phyloP scores from a whole-genome alignment of 2,888 invertebrate species.

The Taenaris catops region DNA sequence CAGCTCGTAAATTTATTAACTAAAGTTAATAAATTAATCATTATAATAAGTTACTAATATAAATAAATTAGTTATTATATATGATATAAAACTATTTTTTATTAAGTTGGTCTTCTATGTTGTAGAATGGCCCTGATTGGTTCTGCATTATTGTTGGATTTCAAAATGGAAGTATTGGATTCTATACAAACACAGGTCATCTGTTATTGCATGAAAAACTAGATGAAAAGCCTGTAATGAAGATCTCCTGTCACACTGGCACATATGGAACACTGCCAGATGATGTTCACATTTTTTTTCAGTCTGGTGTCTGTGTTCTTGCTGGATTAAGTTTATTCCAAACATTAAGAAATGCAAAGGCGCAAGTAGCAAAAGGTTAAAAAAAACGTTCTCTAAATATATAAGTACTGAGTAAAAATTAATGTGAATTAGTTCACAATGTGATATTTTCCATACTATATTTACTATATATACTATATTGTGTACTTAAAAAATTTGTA shows the following conservation, averaged over 20 bases:
- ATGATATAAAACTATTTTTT: background rate
- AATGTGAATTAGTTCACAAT: too few species aligned
- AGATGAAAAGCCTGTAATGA: conserved; percentile 89
- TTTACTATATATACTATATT: too few species aligned
- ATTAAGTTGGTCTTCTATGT: too few species aligned
- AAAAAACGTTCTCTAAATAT: too few species aligned
- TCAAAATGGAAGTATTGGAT: conserved; percentile 89
- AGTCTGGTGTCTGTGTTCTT: conserved; percentile 85
- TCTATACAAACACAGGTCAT: conserved; percentile 93
- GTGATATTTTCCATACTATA: too few species aligned
- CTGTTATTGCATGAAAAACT: conserved; percentile 90
- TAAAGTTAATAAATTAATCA: too few species aligned
- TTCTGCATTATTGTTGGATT: conserved; percentile 94
- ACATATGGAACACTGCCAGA: conserved; percentile 75
- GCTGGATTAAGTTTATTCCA: conserved; percentile 90
- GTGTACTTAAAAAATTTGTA: too few species aligned
- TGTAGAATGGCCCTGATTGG: conserved; percentile 91
- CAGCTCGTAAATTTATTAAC: too few species aligned
- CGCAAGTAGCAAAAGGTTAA: conserved; percentile 90
- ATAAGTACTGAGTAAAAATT: too few species aligned
- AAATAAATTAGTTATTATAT: too few species aligned
- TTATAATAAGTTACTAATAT: too few species aligned
- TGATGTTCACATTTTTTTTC: conserved; percentile 88
- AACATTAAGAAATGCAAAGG: conserved; percentile 87
- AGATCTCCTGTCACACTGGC: conserved; percentile 87